Evolutionary conservation across 1,140 invertebrate genomes (phyloP), one percentile per base, ranked within the genome.

Genomic region (Formica exsecta): DNA sequence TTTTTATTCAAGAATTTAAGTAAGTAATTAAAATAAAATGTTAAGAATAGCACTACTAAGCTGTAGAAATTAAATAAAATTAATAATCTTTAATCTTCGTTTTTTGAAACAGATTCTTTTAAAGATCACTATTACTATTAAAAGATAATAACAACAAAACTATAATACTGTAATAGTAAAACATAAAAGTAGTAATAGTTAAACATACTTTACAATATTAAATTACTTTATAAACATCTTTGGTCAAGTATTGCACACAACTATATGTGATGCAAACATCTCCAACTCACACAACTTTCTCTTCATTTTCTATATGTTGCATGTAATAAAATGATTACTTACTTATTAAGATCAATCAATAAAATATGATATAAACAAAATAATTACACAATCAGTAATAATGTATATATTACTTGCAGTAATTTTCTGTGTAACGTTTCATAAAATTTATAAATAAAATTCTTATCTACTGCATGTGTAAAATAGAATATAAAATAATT

Each of bases 191-290:
- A 44, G 36, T 32, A 64, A 44, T 51, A 36, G 8, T 51, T 16
- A 8, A 22, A 51, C 7, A 51, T 51, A 70, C 22, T 38, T 19
- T 66, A 38, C 16, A 57, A 61, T 16, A 66, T 29, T 22, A 22
- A 38, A 87, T 83, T n/a, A 38, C 6, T 62, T 74, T 36, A 73
- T 22, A 79, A 70, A 70, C 51, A 62, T 77, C 6, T 71, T 80
- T 71, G 36, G 16, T 80, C 19, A 22, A 59, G 19, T 57, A 80
- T 71, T 80, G 36, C 75, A 65, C 8, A 44, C 29, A 32, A 77
- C 2, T 66, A 16, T 36, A 8, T 54, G 16, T 48, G 19, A 65
- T 8, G 16, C 38, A 48, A 80, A 59, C 29, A 51, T 7, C 8
- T 65, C 9, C n/a, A 65, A 51, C 16, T 41, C 8, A 13, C 7